A percentile compares a stretch with the other conserved stretches of the same genome.
Conservation (phyloP, 2,797 vertebrate species). For the Trachurus trachurus region DNA sequence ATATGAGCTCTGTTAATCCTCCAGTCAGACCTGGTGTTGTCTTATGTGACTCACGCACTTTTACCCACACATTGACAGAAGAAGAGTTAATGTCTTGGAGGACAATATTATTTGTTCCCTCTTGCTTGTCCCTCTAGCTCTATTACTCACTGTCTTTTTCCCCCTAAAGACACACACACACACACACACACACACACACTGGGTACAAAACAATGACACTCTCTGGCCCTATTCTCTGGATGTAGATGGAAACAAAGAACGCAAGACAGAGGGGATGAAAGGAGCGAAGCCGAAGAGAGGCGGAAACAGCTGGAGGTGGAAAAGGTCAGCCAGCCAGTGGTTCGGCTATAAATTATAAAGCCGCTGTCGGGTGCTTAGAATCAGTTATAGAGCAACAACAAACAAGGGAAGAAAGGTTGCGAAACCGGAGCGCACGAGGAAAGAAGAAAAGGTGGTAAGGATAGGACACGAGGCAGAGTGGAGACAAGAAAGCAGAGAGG, state of each 20-base stretch:
- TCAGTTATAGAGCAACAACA: slow-evolving; percentile 36
- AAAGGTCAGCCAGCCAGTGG: slow-evolving; percentile 64
- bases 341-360: slow-evolving; percentile 62
- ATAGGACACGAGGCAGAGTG: not conserved
- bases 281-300: slow-evolving; percentile 29
- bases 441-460: slow-evolving; percentile 7
- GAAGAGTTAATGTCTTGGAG: slow-evolving; percentile 68
- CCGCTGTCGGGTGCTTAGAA: slow-evolving; percentile 26
- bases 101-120: slow-evolving; percentile 60
- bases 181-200: not conserved
- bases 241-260: slow-evolving; percentile 40
- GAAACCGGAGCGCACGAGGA: not conserved
- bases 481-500: slow-evolving; percentile 33
- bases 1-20: slow-evolving; percentile 73
- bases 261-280: slow-evolving; percentile 28
- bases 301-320: slow-evolving; percentile 67
- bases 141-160: slow-evolving; percentile 43
- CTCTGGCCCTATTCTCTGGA: slow-evolving; percentile 37
- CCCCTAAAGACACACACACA: slow-evolving; percentile 2
- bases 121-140: slow-evolving; percentile 48
- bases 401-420: not conserved
- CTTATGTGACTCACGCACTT: slow-evolving; percentile 51
- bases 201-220: slow-evolving; percentile 35
- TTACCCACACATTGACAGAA: slow-evolving; percentile 37
- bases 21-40: slow-evolving; percentile 64